Evolutionary conservation across 2,888 invertebrate species (phyloP), one percentile per base, ranked within the genome.

Genomic region (Trissolcus japonicus): DNA sequence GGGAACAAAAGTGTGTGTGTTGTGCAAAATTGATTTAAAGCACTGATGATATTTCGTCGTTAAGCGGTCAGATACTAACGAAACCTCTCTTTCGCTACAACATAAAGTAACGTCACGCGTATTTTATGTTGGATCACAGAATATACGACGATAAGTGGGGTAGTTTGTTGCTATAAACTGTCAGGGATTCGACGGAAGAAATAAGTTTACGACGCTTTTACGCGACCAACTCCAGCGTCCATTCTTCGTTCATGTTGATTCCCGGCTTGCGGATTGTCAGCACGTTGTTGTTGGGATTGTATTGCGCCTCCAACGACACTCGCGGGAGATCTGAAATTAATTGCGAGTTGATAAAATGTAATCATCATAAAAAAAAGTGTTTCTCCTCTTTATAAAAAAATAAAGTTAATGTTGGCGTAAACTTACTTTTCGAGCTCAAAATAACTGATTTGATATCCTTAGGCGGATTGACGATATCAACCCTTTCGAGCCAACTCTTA

Each of bases 401-500:
- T 9, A 19, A 1, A 3, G 13, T n/a, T 4, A 43, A 43, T 0
- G 14, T 6, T 25, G 19, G 1, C 4, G 25, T 17, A 62, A 0
- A 68, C 90, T 88, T 86, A 92, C 92, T 89, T 85, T 90, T 90
- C 61, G 90, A 90, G 7, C 85, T 86, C 17, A 91, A 83, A 51
- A 91, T 91, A 1, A 96, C 95, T 6, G 92, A 91, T 76, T 91
- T 93, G 0, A 97, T 94, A 9, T 92, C 91, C 7, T 91, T 89
- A 9, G 93, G 92, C 80, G 95, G 91, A 41, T 97, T 97, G 17
- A 95, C 92, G 74, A 98, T 93, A 0, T 97, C 93, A 2, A 98
- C 93, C 72, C 95, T 93, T 89, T 98, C 98, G 57, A 98, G 90
- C 97, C 97, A 98, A 19, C 96, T 94, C 61, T 93, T 92, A 0